Evolutionary conservation across 2,113 vertebrate species (phyloP).

Genomic region (Ceratotherium simum): DNA sequence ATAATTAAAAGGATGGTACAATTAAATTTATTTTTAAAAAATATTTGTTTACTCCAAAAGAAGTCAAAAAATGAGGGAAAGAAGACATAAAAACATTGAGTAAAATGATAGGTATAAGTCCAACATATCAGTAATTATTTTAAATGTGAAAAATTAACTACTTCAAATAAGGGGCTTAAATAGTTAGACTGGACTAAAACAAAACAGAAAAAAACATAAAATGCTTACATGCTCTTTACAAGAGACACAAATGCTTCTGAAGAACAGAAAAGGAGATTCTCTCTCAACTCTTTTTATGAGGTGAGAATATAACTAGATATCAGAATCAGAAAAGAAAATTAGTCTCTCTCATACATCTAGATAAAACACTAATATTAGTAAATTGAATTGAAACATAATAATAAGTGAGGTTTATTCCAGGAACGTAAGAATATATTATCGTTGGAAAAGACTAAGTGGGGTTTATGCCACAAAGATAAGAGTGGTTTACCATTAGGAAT

Average conservation of each 20-base stretch:
- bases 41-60: background rate
- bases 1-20: background rate
- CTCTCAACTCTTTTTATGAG: background rate
- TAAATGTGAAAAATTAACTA: background rate
- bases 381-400: background rate
- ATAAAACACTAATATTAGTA: background rate
- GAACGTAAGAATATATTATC: background rate
- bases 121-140: background rate
- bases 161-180: background rate
- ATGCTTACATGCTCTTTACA: background rate
- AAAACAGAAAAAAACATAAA: background rate
- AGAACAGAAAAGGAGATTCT: background rate
- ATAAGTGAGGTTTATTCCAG: background rate
- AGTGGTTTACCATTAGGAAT: background rate
- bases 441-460: background rate
- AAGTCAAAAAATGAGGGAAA: background rate
- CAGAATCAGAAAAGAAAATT: background rate
- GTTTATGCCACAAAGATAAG: background rate
- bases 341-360: background rate
- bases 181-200: background rate
- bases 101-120: background rate
- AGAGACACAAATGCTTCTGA: background rate
- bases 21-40: background rate
- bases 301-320: background rate
- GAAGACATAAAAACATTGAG: background rate